A percentile compares a stretch with the other conserved stretches of the same genome.
These are phyloP conservation scores for Mesocricetus auratus DNA, from an alignment of 2,113 vertebrate species.

Conservation along the genomic window DNA sequence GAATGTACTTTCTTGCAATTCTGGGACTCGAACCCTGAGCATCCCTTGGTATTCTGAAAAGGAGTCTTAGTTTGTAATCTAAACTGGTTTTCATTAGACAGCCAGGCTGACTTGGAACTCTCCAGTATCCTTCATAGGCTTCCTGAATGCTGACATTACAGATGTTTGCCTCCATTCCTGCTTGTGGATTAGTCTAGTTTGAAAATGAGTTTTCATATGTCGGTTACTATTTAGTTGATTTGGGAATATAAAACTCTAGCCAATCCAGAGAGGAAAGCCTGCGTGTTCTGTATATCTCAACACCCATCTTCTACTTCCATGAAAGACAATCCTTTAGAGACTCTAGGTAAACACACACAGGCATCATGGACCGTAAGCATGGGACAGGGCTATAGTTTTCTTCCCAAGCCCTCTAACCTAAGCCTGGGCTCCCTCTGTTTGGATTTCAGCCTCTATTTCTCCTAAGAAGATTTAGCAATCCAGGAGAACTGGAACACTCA, in stretches of 20 bases:
- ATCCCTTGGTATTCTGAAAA: background rate
- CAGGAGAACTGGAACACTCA: background rate
- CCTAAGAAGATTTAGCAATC: background rate
- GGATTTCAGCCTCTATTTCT: background rate
- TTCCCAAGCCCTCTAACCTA: background rate
- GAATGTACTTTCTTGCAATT: background rate
- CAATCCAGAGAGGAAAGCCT: background rate
- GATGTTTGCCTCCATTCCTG: background rate
- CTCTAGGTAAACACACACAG: too few species aligned
- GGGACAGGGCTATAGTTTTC: fast-evolving
- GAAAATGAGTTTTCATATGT: background rate
- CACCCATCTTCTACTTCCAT: background rate
- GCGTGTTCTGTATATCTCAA: background rate
- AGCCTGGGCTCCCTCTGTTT: background rate
- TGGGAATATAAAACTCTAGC: background rate
- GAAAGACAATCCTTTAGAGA: background rate
- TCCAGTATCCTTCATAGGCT: background rate
- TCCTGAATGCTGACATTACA: background rate
- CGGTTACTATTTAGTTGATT: constrained; percentile 1
- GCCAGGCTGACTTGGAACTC: background rate
- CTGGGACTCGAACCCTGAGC: background rate
- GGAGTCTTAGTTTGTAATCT: background rate
- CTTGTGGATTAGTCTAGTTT: background rate
- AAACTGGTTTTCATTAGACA: background rate
- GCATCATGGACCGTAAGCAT: background rate